Evolutionary conservation across 1,140 invertebrate genomes (phyloP), one percentile per base, ranked within the genome.

Genomic region (Heliconius hewitsoni): DNA sequence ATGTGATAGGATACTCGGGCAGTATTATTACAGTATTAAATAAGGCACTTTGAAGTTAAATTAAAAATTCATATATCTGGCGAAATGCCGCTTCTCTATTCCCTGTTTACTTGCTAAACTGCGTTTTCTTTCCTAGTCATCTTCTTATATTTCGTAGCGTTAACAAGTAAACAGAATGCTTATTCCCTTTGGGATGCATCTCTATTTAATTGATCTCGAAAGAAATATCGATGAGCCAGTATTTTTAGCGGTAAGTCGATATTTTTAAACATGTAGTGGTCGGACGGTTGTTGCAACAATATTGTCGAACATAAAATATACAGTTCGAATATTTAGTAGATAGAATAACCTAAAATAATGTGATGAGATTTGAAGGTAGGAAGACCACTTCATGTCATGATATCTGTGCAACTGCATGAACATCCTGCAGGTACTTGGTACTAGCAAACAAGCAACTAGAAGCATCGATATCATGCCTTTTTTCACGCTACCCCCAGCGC

Each of bases 21-120:
- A 91, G 89, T 92, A 92, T 91, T 90, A 88, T 76, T 81, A 85
- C 84, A 87, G 87, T 92, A 91, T 92, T 88, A 83, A 76, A 83
- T 85, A 84, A 83, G 81, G 79, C 84, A 83, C 77, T 79, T 84
- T 79, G 81, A 83, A 79, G 74, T 84, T 85, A 87, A 71, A 74
- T 42, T 6, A 81, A 75, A 81, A 83, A 71, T 19, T 50, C 73
- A 52, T 84, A 77, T 71, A 72, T 78, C 73, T 80, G 77, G 87
- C 39, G 30, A 73, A 74, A 78, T 79, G 73, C 82, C 71, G 84
- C 85, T 88, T 88, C 71, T 74, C 74, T 66, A 73, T 50, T 42
- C 78, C 80, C 74, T 85, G 76, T 87, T 77, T 85, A 86, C 85
- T 87, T 84, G 82, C 81, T 86, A 81, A 82, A 74, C 77, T 80